Base-by-base conservation (phyloP, 2,113 vertebrate genomes). In the Melanerpes aurifrons region DNA sequence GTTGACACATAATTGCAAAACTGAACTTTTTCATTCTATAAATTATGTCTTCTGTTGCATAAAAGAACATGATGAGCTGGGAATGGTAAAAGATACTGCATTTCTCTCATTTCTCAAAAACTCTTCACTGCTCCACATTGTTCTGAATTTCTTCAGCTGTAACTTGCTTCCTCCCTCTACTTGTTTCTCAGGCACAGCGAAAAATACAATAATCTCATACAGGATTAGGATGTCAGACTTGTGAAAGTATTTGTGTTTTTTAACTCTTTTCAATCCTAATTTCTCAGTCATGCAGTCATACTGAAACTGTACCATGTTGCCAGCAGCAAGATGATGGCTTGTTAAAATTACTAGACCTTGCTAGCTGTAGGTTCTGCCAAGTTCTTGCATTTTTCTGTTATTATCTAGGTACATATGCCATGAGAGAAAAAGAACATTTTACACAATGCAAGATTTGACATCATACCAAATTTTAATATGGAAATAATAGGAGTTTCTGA, bases 1-100 rank as follows among this genome's bases (percentile, higher is more conserved):
- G 11, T 4, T 54, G 21, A 61, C 14, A 47, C 0, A 5, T 13
- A 74, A 81, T 2, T 26, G 17, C 6, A 85, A 79, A 82, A 67
- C 3, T 7, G 4, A 63, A 56, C 6, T 13, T 71, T 72, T 81
- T 81, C 3, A 50, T 78, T 63, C 50, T 20, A 24, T 0, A 1
- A 63, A 8, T 58, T 86, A 40, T 0, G 3, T 10, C n/a, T 78
- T 50, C 26, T 13, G 28, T 35, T 47, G 4, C 19, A 56, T 19
- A 53, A 78, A n/a, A 81, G 18, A 84, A 78, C 0, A 0, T 4
- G 19, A 7, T 9, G 0, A 74, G 5, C 12, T 64, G 26, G 67
- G 67, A 59, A 67, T 21, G 1, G 5, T 45, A 79, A 53, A 15
- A 70, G 83, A 75, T 8, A 35, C 1, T 32, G 19, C 7, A 57